Base-by-base conservation (phyloP, 2,797 vertebrate species). In the Chiloscyllium punctatum region DNA sequence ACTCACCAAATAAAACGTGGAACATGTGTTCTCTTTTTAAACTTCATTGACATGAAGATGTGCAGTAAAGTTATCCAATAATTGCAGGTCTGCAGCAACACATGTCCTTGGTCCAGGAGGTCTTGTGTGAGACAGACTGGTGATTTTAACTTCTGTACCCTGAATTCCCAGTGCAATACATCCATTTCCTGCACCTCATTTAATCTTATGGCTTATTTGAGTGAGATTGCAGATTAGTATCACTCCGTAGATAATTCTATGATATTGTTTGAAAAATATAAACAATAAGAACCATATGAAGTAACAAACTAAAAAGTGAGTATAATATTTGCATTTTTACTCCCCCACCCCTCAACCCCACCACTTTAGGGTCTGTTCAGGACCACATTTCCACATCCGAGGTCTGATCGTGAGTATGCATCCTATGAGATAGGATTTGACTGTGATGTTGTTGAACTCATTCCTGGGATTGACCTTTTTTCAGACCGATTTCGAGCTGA, bases 381-480 rank as follows among this genome's bases (percentile, higher is more conserved):
- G 96, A 98, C 98, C 96, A 99, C 99, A 82, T 96, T 99, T 96
- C 97, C 97, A 79, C 98, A 99, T 96, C 98, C 99, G 0, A 97
- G 97, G 91, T 96, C 96, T 4, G 98, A 99, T 96, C 97, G 96
- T 95, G 97, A 98, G 96, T 99, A 99, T 77, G 97, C 97, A 88
- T 97, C 97, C 4, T 98, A 99, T 96, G 97, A 97, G 96, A 96
- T 98, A 18, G 96, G 96, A n/a, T 87, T 95, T 74, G 96, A 88
- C 57, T 96, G 96, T 95, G 96, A 96, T 25, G 95, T 96, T 95
- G 97, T 96, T 71, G 97, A 98, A 95, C 98, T 99, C 95, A 97
- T 99, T 96, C 98, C 99, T 27, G 99, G 98, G 18, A 97, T 99
- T 0, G 97, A 99, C 95, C 97, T 99, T 95, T 99, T 99, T 97